phyloP scores from a whole-genome alignment of 2,888 invertebrate genomes.

The Drosophila ochracea region DNA sequence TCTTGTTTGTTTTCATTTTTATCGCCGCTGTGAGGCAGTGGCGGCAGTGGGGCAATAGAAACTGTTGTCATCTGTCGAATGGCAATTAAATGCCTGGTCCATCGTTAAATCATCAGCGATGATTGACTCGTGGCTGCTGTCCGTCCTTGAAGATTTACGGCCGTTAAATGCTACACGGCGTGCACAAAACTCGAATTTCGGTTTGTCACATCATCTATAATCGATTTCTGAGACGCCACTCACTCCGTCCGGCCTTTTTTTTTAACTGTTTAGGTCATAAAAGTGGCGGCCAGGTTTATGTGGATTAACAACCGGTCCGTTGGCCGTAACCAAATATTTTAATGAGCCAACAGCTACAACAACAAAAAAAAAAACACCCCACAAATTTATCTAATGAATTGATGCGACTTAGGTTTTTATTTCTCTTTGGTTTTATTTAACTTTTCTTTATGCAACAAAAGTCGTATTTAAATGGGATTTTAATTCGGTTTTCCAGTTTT shows the following conservation, averaged over 20 bases:
- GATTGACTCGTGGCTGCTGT: slow-evolving; percentile 72
- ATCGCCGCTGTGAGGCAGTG: not conserved
- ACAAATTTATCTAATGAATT: slow-evolving; percentile 41
- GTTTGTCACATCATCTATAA: slow-evolving; percentile 70
- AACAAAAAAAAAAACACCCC: not conserved
- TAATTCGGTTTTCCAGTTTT: slow-evolving; percentile 22
- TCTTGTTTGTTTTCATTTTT: slow-evolving; percentile 21
- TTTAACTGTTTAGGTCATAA: slow-evolving; percentile 33
- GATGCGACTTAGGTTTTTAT: slow-evolving; percentile 11
- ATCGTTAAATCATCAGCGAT: slow-evolving; percentile 70
- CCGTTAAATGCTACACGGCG: slow-evolving; percentile 63
- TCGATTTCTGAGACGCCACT: slow-evolving; percentile 52
- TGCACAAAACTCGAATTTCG: slow-evolving; percentile 37
- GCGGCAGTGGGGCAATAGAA: not conserved
- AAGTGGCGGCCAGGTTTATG: slow-evolving; percentile 32
- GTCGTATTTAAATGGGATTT: slow-evolving; percentile 43
- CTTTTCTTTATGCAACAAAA: not conserved
- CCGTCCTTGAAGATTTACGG: slow-evolving; percentile 78
- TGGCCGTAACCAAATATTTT: slow-evolving; percentile 54
- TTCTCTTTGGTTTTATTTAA: not conserved
- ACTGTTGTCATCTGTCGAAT: slow-evolving; percentile 52
- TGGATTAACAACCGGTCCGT: slow-evolving; percentile 31
- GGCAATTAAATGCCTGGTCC: slow-evolving; percentile 70
- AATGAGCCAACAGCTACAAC: slow-evolving; percentile 36
- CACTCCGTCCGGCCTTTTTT: slow-evolving; percentile 30